Evolutionary conservation across 2,113 vertebrate genomes (phyloP).

Genomic region (Chauna torquata): DNA sequence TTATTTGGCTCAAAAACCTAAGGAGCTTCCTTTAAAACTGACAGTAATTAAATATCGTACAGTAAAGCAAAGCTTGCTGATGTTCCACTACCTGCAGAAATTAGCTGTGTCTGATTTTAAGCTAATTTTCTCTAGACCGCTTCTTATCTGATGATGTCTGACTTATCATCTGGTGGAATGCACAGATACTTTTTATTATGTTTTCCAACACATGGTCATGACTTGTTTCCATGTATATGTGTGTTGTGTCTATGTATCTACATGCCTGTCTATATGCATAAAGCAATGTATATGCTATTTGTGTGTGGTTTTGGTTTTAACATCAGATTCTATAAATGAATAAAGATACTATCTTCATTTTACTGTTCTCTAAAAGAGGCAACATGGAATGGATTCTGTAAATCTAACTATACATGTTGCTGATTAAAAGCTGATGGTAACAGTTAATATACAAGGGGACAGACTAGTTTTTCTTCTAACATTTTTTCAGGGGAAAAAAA

Average conservation of each 20-base stretch:
- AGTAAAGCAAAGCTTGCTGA: neutral
- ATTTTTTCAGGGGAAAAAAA: neutral
- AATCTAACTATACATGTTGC: constrained; percentile 66
- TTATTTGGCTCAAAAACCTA: neutral
- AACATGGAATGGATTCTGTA: constrained; percentile 70
- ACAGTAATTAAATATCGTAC: neutral
- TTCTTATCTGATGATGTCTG: constrained; percentile 49
- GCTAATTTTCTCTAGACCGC: constrained; percentile 23
- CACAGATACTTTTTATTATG: neutral
- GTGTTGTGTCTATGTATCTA: constrained; percentile 45
- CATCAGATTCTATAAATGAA: constrained; percentile 71
- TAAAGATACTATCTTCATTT: constrained; percentile 70
- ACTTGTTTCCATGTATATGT: constrained; percentile 36
- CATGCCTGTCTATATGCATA: constrained; percentile 44
- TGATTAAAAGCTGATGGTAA: constrained; percentile 78
- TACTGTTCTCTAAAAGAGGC: constrained; percentile 66
- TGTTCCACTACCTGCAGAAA: neutral
- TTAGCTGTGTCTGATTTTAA: constrained; percentile 24
- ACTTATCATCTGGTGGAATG: neutral
- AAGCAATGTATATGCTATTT: constrained; percentile 54
- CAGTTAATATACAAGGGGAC: constrained; percentile 40
- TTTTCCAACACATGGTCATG: constrained; percentile 15
- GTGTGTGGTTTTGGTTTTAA: constrained; percentile 43
- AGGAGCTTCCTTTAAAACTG: neutral
- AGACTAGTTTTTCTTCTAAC: constrained; percentile 34